Conservation (phyloP, 1,140 invertebrate genomes). For the Hylyphantes graminicola region DNA sequence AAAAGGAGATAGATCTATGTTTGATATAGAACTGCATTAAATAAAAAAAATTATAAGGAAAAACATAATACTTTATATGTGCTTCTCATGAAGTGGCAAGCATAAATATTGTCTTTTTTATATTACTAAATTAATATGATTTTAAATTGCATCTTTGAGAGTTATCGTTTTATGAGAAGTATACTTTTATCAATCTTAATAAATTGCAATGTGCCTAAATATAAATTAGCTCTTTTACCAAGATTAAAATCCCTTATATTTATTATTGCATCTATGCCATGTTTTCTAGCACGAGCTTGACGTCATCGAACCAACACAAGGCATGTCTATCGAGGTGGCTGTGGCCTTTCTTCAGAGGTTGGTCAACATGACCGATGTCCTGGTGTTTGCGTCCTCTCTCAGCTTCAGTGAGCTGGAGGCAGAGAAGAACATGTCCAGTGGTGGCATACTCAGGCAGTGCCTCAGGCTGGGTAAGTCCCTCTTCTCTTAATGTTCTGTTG, state of each 20-base stretch:
- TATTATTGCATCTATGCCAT: conserved; percentile 2
- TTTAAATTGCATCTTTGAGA: no score
- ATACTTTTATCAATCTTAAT: no score
- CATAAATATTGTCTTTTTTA: no score
- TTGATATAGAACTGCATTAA: no score
- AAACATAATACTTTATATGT: no score
- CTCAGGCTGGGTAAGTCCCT: conserved; percentile 82
- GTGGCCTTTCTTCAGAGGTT: conserved; percentile 91
- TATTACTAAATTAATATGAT: no score
- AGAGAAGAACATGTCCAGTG: conserved; percentile 99
- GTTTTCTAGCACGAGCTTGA: conserved; percentile 92
- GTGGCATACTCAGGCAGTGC: conserved; percentile 96
- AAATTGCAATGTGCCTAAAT: no score
- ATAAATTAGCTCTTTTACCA: no score
- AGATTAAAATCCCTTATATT: background rate
- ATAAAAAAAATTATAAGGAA: no score
- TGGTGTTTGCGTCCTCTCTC: conserved; percentile 96
- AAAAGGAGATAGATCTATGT: no score
- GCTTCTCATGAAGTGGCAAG: no score
- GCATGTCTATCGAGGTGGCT: conserved; percentile 97
- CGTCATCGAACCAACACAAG: conserved; percentile 97
- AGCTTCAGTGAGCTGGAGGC: conserved; percentile 98
- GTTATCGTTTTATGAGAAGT: no score
- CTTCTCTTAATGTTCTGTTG: conserved; percentile 62
- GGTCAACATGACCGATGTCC: conserved; percentile 97